These are phyloP conservation scores for Odontamblyopus lacepedii DNA, from an alignment of 2,797 vertebrate species.

Conservation along the genomic window DNA sequence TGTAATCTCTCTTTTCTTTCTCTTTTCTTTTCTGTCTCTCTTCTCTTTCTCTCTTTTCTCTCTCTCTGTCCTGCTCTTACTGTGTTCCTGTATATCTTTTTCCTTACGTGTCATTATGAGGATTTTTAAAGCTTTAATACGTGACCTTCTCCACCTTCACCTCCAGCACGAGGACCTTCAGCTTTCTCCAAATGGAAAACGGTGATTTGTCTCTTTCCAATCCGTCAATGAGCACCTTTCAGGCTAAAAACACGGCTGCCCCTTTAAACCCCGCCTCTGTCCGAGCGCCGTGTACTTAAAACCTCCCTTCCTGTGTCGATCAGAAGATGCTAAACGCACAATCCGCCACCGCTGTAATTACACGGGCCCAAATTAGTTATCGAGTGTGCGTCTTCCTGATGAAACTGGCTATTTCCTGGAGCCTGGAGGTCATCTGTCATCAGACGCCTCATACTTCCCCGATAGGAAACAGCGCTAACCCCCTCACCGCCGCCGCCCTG, in stretches of 20 bases:
- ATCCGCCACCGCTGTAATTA: constrained; percentile 45
- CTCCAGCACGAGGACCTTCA: background rate
- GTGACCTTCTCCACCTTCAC: background rate
- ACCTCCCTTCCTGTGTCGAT: background rate
- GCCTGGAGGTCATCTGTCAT: constrained; percentile 61
- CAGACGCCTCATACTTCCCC: constrained; percentile 26
- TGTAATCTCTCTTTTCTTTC: too few relatives aligned
- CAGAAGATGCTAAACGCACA: constrained; percentile 3
- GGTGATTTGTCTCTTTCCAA: constrained; percentile 2
- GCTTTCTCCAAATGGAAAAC: constrained; percentile 12
- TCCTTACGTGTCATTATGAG: background rate
- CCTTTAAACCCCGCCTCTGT: constrained; percentile 5
- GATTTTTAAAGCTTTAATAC: background rate
- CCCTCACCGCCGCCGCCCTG: background rate
- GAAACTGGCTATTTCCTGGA: constrained; percentile 51
- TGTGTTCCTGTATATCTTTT: background rate
- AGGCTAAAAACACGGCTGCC: background rate
- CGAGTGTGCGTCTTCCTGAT: constrained; percentile 54
- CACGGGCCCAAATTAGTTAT: constrained; percentile 55
- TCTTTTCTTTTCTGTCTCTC: too few relatives aligned
- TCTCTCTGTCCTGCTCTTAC: background rate
- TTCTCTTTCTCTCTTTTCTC: too few relatives aligned
- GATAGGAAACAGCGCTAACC: constrained; percentile 39
- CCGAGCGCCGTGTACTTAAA: constrained; percentile 1
- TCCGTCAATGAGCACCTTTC: constrained; percentile 8